Conservation (phyloP, 2,797 vertebrate species). For the Furcifer pardalis region DNA sequence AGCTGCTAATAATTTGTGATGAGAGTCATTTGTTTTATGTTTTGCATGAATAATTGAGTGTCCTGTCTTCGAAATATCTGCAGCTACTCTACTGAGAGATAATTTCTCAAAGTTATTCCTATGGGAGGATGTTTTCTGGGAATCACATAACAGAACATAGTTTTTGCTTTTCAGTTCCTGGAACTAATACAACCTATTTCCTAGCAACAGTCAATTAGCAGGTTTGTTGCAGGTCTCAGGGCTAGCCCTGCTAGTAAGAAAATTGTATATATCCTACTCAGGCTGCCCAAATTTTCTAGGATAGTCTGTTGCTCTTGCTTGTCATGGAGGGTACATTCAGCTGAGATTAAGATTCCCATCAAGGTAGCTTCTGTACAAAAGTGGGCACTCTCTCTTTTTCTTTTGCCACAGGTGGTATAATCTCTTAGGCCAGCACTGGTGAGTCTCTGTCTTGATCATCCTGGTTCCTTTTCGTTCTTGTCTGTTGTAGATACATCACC, state of each 20-base stretch:
- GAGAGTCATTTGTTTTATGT: not conserved
- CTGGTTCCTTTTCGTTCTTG: not conserved
- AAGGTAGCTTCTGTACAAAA: no score
- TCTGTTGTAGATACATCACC: not conserved
- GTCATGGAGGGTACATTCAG: no score
- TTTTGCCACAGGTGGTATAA: not conserved
- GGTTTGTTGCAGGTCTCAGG: not conserved
- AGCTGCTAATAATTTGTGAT: conserved; percentile 10
- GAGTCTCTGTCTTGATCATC: not conserved
- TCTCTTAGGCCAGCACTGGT: not conserved
- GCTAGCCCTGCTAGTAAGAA: not conserved
- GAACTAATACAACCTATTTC: not conserved
- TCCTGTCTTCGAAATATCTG: not conserved
- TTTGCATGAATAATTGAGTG: conserved; percentile 2
- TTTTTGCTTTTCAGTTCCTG: not conserved
- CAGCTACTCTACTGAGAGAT: not conserved
- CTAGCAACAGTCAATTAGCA: not conserved
- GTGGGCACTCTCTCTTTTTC: not conserved
- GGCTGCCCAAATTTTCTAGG: not conserved
- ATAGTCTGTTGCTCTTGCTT: not conserved
- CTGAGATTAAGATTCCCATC: not conserved
- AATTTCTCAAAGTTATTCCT: not conserved
- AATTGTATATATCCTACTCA: not conserved
- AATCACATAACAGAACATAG: not conserved
- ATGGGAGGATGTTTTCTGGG: conserved; percentile 11